Evolutionary conservation across 2,797 vertebrate genomes (phyloP).

Genomic region (Margarornis squamiger): DNA sequence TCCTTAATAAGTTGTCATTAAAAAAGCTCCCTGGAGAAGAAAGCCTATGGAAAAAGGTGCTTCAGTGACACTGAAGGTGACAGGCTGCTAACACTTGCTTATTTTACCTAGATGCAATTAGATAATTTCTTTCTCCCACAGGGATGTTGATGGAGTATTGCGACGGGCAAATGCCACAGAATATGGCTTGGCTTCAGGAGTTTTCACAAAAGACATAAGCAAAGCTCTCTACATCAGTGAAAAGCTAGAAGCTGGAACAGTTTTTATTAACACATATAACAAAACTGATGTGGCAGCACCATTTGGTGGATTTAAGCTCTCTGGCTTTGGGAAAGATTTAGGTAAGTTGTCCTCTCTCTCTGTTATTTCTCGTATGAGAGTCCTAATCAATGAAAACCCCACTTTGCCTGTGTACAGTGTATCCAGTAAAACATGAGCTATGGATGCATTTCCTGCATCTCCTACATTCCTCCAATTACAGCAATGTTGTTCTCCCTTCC

Average conservation of each 20-base stretch:
- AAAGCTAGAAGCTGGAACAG: constrained; percentile 80
- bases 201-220: constrained; percentile 80
- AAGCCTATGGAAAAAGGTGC: not conserved
- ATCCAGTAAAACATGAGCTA: not conserved
- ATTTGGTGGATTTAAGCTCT: constrained; percentile 83
- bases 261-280: constrained; percentile 85
- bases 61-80: not conserved
- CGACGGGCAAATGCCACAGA: constrained; percentile 78
- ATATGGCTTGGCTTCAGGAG: constrained; percentile 82
- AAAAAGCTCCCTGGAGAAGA: not conserved
- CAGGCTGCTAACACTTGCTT: not conserved
- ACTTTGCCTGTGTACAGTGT: too few species aligned
- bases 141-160: constrained; percentile 81
- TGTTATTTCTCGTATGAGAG: not conserved
- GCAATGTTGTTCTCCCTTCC: not conserved
- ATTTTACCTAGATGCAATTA: not conserved
- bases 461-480: not conserved
- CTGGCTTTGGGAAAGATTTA: constrained; percentile 83
- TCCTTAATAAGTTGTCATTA: not conserved
- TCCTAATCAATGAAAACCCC: not conserved
- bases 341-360: constrained; percentile 54
- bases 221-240: constrained; percentile 83
- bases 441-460: not conserved
- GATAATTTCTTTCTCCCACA: not conserved
- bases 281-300: constrained; percentile 84